phyloP scores from a whole-genome alignment of 2,797 vertebrate genomes.

The Jordanella pulchra region DNA sequence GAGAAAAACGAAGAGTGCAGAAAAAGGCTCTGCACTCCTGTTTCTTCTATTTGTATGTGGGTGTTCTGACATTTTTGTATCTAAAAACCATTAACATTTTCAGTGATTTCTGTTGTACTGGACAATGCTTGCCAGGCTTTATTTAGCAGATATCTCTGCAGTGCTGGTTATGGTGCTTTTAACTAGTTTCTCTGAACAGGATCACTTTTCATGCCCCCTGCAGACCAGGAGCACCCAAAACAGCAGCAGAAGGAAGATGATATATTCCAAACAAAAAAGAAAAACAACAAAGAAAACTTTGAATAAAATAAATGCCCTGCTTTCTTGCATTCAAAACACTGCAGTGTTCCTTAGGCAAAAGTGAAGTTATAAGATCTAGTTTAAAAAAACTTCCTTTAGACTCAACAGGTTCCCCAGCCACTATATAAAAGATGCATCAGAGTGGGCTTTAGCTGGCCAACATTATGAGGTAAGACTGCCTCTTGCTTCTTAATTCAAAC shows the following conservation, averaged over 20 bases:
- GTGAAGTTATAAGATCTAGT: too few species aligned
- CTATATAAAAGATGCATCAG: too few species aligned
- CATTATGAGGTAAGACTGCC: too few species aligned
- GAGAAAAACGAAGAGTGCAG: background rate
- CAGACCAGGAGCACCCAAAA: background rate
- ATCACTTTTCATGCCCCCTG: background rate
- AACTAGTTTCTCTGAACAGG: background rate
- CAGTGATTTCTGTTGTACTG: background rate
- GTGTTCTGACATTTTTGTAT: background rate
- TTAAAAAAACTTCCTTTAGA: too few species aligned
- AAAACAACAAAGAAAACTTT: background rate
- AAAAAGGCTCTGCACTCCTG: background rate
- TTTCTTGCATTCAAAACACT: background rate
- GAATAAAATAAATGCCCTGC: background rate
- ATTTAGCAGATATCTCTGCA: background rate
- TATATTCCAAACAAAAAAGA: background rate
- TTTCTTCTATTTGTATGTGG: background rate
- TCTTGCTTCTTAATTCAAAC: too few species aligned
- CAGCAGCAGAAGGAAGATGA: background rate
- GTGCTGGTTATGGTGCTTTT: background rate
- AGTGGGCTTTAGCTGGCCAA: too few species aligned
- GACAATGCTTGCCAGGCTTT: background rate
- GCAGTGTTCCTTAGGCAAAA: too few species aligned
- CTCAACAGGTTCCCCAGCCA: too few species aligned
- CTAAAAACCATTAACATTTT: background rate